Base-by-base conservation (phyloP, 1,140 invertebrate species). In the Tetramorium alpestre region DNA sequence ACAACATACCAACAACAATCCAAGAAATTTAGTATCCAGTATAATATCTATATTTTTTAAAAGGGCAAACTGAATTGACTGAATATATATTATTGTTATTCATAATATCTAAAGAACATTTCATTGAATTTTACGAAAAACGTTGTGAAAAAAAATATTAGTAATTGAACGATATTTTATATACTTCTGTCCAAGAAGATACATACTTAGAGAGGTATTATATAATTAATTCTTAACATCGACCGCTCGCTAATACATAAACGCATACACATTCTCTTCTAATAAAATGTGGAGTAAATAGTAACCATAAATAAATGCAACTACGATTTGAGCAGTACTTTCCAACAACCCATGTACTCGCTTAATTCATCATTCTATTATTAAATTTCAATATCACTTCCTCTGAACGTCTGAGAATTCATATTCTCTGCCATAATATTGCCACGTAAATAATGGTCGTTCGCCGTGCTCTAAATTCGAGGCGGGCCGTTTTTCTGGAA, bases 301-400 rank as follows among this genome's bases (percentile, higher is more conserved):
- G 8, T 10, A 65, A 18, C 1, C 10, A 51, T 16, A 65, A 65
- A 65, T 70, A 82, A 22, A 47, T 70, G 16, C 49, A 22, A 25
- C 38, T 44, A 3, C 22, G 51, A 33, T 7, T 60, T 65, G 54
- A 64, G 16, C 41, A 65, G 7, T 6, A 41, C 22, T 58, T 70
- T 81, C 33, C 22, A 56, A 69, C 38, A 72, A 72, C 8, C 8
- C n/a, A 10, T 47, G 10, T 18, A 18, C 16, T 72, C 4, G 10
- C 8, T 54, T 10, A 70, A 58, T 56, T 70, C 38, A 13, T 67
- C 13, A 38, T 28, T 67, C n/a, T 44, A 73, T 47, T 82, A 82
- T 73, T 82, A 69, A 81, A 69, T 73, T 58, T 38, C 64, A 81
- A 69, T 80, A 80, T 41, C 10, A 54, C n/a, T 38, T 11, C 7